These are phyloP conservation scores for Eupeodes latifasciatus DNA, from an alignment of 2,888 invertebrate genomes.

Conservation along the genomic window DNA sequence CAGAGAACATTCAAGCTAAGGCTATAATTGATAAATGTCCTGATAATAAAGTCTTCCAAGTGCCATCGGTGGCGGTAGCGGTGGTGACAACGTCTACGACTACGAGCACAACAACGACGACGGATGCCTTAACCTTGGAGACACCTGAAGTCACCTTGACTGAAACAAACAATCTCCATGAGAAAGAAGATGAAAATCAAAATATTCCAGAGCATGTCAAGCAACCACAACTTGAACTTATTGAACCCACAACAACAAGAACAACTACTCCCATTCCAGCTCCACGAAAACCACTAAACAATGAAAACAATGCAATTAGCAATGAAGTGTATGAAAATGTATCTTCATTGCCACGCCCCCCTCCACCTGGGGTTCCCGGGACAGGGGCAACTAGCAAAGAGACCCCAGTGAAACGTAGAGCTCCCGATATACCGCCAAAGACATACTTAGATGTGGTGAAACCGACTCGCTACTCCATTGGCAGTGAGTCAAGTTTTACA, in stretches of 20 bases:
- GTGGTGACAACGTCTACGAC: no score
- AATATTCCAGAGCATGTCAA: slow-evolving; percentile 77
- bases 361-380: slow-evolving; percentile 67
- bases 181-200: slow-evolving; percentile 80
- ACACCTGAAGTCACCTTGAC: slow-evolving; percentile 77
- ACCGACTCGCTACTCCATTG: slow-evolving; percentile 79
- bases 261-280: slow-evolving; percentile 80
- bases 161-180: slow-evolving; percentile 80
- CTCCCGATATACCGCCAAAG: slow-evolving; percentile 80
- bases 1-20: slow-evolving; percentile 80
- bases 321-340: slow-evolving; percentile 62
- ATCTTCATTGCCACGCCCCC: slow-evolving; percentile 47
- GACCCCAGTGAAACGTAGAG: slow-evolving; percentile 77
- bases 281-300: slow-evolving; percentile 80
- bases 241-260: slow-evolving; percentile 73
- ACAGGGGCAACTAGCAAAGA: slow-evolving; percentile 76
- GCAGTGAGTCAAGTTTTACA: slow-evolving; percentile 80
- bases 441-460: slow-evolving; percentile 77
- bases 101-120: no score
- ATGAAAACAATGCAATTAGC: slow-evolving; percentile 64
- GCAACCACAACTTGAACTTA: slow-evolving; percentile 8
- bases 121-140: slow-evolving; percentile 47
- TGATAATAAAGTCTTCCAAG: slow-evolving; percentile 79
- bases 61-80: slow-evolving; percentile 33
- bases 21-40: slow-evolving; percentile 79